Evolutionary conservation across 2,888 invertebrate genomes (phyloP), one percentile per base, ranked within the genome.

Genomic region (Micoletzkya japonica): DNA sequence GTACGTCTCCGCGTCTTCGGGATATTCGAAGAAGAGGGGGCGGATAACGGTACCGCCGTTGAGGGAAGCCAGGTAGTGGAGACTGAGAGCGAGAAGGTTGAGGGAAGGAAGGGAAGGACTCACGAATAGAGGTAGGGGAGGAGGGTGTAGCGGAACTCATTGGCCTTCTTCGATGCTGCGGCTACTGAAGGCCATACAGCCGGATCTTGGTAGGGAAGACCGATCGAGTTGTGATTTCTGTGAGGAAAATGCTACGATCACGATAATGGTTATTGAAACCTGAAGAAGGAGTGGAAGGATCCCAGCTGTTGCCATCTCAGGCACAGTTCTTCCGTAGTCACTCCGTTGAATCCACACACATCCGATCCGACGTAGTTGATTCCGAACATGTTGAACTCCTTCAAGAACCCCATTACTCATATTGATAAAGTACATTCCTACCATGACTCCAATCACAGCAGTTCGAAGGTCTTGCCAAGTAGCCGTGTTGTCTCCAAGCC

Each of bases 401-500:
- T 4, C 28, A 57, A 57, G 7, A 14, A 28, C 10, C 10, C 10
- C 44, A 44, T 10, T 14, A 10, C 10, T 44, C 44, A 44, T 14
- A 44, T 14, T 20, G 10, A 44, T 10, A 20, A 20, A 14, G 10
- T 44, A 10, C 10, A 44, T 14, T 14, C n/a, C 2, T 24, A 67
- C 83, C 63, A 67, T 69, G 0, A 68, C 73, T 30, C 75, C 82
- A 37, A 83, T 81, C 26, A 83, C 75, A 0, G 79, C 76, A 20
- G 77, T 77, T 44, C 77, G 88, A 89, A 93, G 89, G 83, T 92
- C 92, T 70, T 90, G 89, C 93, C 93, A 93, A 54, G 89, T 87
- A 52, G 93, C 92, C 76, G 86, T 87, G 74, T 92, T 90, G 87
- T 93, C 93, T 0, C 93, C 93, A 78, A 91, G 91, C 93, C 93